phyloP scores from a whole-genome alignment of 2,113 vertebrate genomes.

The Dendropsophus ebraccatus region DNA sequence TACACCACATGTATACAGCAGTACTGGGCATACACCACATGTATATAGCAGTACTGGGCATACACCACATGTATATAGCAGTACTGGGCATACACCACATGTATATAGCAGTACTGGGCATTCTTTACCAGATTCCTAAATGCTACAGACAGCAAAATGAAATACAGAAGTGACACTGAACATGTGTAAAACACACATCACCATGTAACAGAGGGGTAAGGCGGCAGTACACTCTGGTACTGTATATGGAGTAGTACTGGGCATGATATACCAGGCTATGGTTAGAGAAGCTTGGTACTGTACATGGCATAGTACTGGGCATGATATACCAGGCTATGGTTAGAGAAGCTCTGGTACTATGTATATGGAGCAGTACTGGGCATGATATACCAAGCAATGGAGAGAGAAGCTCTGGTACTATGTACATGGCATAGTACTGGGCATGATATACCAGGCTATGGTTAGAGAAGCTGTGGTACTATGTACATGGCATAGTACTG shows the following conservation, averaged over 20 bases:
- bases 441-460: too few species aligned
- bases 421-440: too few species aligned
- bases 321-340: neutral
- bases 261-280: too few species aligned
- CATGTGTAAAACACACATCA: too few species aligned
- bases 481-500: neutral
- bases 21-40: neutral
- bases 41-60: too few species aligned
- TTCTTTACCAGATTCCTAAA: neutral
- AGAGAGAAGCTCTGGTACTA: neutral
- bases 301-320: neutral
- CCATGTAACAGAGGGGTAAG: too few species aligned
- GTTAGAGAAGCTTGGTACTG: neutral
- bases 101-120: neutral
- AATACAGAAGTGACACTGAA: too few species aligned
- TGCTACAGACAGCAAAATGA: too few species aligned
- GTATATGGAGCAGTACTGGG: neutral
- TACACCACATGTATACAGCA: neutral
- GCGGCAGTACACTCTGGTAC: neutral
- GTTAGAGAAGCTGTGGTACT: neutral
- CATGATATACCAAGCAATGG: neutral
- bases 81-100: neutral
- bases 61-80: too few species aligned
- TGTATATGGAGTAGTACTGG: too few species aligned
- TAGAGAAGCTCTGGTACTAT: too few species aligned